A percentile compares a stretch with the other conserved stretches of the same genome.
phyloP scores from a whole-genome alignment of 2,888 invertebrate species.

The Hoplodrina ambigua region DNA sequence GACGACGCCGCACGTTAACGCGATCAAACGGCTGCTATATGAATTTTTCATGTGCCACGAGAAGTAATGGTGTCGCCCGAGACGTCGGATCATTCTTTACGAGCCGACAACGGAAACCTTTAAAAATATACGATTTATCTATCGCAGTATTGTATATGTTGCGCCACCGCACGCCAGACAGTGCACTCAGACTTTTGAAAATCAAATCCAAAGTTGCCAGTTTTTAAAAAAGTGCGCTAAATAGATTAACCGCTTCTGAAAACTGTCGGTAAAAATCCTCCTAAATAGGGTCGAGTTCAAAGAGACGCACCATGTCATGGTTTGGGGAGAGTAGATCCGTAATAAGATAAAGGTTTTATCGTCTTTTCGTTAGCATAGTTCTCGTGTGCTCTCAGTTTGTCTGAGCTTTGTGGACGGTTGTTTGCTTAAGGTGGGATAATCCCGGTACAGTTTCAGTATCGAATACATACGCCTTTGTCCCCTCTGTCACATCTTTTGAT shows the following conservation, averaged over 20 bases:
- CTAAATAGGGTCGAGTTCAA: conserved; percentile 60
- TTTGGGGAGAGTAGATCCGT: conserved; percentile 74
- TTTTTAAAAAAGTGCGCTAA: conserved; percentile 41
- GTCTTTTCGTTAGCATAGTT: conserved; percentile 87
- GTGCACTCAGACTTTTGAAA: conserved; percentile 47
- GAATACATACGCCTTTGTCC: conserved; percentile 71
- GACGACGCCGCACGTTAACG: conserved; percentile 78
- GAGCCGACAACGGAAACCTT: conserved; percentile 85
- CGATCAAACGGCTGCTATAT: conserved; percentile 84
- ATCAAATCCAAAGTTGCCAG: conserved; percentile 30
- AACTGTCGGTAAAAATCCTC: conserved; percentile 46
- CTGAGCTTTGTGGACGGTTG: conserved; percentile 81
- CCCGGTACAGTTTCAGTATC: conserved; percentile 80
- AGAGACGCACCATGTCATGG: conserved; percentile 66
- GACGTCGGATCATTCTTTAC: conserved; percentile 89
- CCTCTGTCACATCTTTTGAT: conserved; percentile 75
- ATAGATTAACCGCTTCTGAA: conserved; percentile 49
- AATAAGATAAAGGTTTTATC: conserved; percentile 89
- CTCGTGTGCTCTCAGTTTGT: conserved; percentile 77
- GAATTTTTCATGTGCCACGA: conserved; percentile 88
- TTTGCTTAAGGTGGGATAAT: conserved; percentile 86
- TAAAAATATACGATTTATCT: conserved; percentile 84
- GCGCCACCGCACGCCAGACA: conserved; percentile 35
- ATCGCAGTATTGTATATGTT: conserved; percentile 45
- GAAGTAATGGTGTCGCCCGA: conserved; percentile 87